Base-by-base conservation (phyloP, 1,140 invertebrate species). In the Gryllus bimaculatus region DNA sequence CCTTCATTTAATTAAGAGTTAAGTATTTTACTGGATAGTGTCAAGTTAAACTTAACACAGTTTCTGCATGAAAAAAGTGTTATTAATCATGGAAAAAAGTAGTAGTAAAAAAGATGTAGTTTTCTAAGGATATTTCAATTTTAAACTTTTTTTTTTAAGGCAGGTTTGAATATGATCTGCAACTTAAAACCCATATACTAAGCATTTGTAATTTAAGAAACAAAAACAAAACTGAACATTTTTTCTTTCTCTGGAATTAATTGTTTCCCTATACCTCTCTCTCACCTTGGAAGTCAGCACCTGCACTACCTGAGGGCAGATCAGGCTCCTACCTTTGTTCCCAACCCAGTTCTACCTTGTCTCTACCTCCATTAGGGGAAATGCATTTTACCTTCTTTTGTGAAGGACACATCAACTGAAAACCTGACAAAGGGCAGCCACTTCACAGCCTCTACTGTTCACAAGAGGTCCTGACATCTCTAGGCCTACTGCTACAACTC, bases 361-460 rank as follows among this genome's bases (percentile, higher is more conserved):
- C 76, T 79, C 8, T 47, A 76, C 79, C 49, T 77, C 79, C 79
- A 79, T 79, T 79, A 79, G 79, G 54, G 73, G 78, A 75, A 77
- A 77, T 48, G 47, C 21, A 77, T 77, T 77, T 48, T 66, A 7
- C 54, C 54, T 18, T 7, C 54, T 66, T 66, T 66, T 66, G 54
- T 66, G 54, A 13, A 18, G 10, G 54, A 3, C 54, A 66, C 54
- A 66, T 2, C 18, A 66, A 66, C 54, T 66, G 54, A 66, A 66
- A 66, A 66, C 18, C 18, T 18, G 10, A 66, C 54, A 66, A 66
- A 13, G 54, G 54, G 54, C 10, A 18, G 7, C 54, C 54, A 13
- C 54, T 66, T 66, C 54, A 39, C 26, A 39, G 26, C 26, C 26
- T 39, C 26, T 39, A 39, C 26, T 39, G 1, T 5, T 39, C 26